These are phyloP conservation scores for Vulpes lagopus DNA, from an alignment of 2,113 vertebrate species.

Conservation along the genomic window DNA sequence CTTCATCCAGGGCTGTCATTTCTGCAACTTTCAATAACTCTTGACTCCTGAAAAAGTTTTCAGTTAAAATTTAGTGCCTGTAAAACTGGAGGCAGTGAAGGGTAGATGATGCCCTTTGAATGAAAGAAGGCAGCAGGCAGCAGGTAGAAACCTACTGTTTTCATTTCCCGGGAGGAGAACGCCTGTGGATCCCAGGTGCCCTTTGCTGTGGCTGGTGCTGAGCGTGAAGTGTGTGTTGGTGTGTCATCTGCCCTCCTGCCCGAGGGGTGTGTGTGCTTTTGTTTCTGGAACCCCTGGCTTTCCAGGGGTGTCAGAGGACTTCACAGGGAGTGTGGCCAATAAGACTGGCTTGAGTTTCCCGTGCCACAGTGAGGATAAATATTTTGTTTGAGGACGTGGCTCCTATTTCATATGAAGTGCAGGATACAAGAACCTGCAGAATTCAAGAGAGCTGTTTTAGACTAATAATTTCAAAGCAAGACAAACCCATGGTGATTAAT, in stretches of 20 bases:
- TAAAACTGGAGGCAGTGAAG: neutral
- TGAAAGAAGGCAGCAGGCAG: neutral
- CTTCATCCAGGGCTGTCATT: neutral
- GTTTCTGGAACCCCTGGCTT: neutral
- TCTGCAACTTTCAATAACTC: neutral
- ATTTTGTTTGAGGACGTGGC: neutral
- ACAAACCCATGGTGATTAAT: neutral
- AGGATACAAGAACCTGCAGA: neutral
- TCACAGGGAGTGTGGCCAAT: neutral
- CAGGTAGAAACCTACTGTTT: neutral
- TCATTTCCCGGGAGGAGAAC: neutral
- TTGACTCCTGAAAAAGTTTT: conserved; percentile 46
- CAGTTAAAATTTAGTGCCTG: neutral
- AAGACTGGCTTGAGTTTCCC: neutral
- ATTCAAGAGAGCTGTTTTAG: neutral
- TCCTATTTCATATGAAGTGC: fast-evolving
- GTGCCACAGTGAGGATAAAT: neutral
- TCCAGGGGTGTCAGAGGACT: neutral
- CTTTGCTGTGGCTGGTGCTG: neutral
- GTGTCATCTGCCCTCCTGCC: neutral
- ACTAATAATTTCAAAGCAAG: conserved; percentile 9
- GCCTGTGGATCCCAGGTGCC: neutral
- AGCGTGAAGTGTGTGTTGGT: fast-evolving
- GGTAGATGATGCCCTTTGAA: neutral
- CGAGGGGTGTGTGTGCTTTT: fast-evolving